Evolutionary conservation across 2,797 vertebrate genomes (phyloP).

Genomic region (Eulemur albifrons): DNA sequence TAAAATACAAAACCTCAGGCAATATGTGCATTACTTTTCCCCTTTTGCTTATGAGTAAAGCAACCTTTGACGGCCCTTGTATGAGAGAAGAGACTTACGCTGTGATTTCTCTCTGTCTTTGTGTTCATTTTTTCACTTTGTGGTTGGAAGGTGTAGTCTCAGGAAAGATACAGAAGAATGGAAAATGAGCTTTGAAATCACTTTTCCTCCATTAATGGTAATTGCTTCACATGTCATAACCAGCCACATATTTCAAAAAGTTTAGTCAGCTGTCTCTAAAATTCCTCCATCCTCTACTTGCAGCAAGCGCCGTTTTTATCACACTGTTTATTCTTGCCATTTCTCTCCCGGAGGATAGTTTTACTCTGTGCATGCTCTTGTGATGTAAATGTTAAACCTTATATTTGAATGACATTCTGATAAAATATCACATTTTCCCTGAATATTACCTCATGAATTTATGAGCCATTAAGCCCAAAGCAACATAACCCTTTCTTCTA

Average conservation of each 20-base stretch:
- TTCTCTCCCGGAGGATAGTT: constrained; percentile 88
- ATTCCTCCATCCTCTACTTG: background rate
- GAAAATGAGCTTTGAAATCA: constrained; percentile 40
- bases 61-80: constrained; percentile 9
- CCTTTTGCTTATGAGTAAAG: constrained; percentile 61
- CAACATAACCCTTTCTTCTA: constrained; percentile 70
- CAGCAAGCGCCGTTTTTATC: constrained; percentile 75
- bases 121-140: background rate
- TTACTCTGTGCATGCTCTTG: constrained; percentile 90
- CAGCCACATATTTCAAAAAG: constrained; percentile 61
- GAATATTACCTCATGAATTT: constrained; percentile 89
- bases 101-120: constrained; percentile 36
- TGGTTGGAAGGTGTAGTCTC: constrained; percentile 26
- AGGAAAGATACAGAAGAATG: constrained; percentile 39
- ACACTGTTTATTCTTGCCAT: constrained; percentile 89
- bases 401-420: constrained; percentile 99
- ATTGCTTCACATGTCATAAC: constrained; percentile 33
- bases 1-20: constrained; percentile 60
- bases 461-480: constrained; percentile 86
- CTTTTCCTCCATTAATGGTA: constrained; percentile 47
- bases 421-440: constrained; percentile 88
- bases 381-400: constrained; percentile 98
- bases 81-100: background rate
- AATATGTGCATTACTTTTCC: background rate
- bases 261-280: constrained; percentile 43